Evolutionary conservation across 1,140 invertebrate species (phyloP).

Genomic region (Apocrypta bakeri): DNA sequence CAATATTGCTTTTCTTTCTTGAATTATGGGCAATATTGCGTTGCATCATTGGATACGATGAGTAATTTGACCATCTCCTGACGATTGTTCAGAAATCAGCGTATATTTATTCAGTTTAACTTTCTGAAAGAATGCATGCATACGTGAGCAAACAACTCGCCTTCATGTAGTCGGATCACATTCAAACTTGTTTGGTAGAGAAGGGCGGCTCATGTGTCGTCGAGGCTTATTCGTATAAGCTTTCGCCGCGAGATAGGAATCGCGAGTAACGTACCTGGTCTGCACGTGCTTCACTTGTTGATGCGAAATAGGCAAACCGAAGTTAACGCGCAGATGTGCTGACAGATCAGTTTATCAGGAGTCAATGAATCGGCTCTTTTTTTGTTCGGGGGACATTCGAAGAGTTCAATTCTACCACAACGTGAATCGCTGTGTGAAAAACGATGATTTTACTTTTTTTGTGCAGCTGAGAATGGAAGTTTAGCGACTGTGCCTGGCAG

Average conservation of each 20-base stretch:
- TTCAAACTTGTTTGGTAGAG: background rate
- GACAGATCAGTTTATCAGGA: background rate
- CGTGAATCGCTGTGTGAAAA: conserved; percentile 24
- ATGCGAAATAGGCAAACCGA: conserved; percentile 13
- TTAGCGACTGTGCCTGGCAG: background rate
- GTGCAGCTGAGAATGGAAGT: background rate
- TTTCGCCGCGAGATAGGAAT: conserved; percentile 9
- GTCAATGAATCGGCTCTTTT: background rate
- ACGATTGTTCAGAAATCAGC: background rate
- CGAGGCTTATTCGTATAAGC: background rate
- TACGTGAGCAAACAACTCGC: no score
- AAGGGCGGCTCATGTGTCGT: background rate
- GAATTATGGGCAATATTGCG: background rate
- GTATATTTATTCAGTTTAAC: no score
- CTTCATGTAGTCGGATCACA: background rate
- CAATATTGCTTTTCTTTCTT: background rate
- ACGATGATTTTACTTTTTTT: conserved; percentile 25
- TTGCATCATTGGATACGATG: no score
- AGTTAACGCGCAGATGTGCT: background rate
- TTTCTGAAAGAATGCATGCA: background rate
- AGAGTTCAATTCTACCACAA: background rate
- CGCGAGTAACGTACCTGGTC: background rate
- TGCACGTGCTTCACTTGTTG: conserved; percentile 48
- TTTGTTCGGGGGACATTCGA: background rate
- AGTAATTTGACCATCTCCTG: background rate